Evolutionary conservation across 92 coral and sea anemone genomes (phyloP), one percentile per base, ranked within the genome.

Genomic region (Parazoanthus swiftii): DNA sequence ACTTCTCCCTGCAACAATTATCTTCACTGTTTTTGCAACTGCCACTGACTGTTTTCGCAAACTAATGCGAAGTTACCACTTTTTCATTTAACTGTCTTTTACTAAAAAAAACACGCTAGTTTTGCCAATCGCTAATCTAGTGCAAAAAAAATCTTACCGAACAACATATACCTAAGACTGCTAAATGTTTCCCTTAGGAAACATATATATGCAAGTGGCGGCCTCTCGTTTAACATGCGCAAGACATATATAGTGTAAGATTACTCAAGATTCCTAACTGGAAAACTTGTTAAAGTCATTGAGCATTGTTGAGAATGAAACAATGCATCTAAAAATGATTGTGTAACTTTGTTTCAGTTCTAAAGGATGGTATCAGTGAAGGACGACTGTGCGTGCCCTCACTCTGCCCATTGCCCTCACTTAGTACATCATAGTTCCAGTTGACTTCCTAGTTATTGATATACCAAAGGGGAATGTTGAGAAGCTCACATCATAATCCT

Each of bases 381-480:
- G 6, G 51, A 6, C 10, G 51, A 46, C 51, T 0, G 7, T 3
- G 7, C 7, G 7, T 0, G 35, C 74, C 74, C 35, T 8, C 33
- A 3, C 74, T n/a, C 74, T 68, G 26, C n/a, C 13, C 76, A 37
- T 6, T 23, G 11, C 42, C 21, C 25, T 18, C 21, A 91, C 97
- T 94, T n/a, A n/a, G n/a, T 79, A 94, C 98, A 97, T 65, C 59
- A 95, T 96, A 63, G 95, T 93, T 46, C 97, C 95, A 46, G 97
- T 92, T 20, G 99, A 97, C 86, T 91, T 94, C 82, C 99, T 90
- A 39, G 77, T 95, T 81, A 97, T 91, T 48, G 95, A 85, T 89
- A 97, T 90, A 50, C 99, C 99, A 93, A 97, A 97, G 7, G 99
- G 99, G 76, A 92, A 97, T 7, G 81, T 82, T 20, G 97, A 92